Evolutionary conservation across 2,888 invertebrate genomes (phyloP).

Genomic region (Diarsia brunnea): DNA sequence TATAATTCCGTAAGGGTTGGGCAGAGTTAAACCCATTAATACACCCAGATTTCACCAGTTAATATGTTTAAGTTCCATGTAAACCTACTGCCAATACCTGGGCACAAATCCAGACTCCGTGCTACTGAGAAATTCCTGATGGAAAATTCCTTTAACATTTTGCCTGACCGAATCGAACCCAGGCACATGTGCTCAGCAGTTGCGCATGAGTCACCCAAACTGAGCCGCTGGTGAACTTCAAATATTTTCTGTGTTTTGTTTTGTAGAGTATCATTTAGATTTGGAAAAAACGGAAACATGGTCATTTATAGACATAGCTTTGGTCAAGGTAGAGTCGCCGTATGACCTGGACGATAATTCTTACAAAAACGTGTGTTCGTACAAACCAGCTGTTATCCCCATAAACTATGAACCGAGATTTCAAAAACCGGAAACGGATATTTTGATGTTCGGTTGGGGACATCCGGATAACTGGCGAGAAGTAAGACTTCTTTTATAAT

Average conservation of each 20-base stretch:
- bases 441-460: conserved; percentile 74
- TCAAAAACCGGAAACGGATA: conserved; percentile 64
- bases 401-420: conserved; percentile 69
- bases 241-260: not conserved
- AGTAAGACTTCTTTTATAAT: conserved; percentile 53
- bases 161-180: too few species aligned
- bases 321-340: conserved; percentile 74
- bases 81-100: too few species aligned
- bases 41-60: too few species aligned
- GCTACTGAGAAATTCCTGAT: too few species aligned
- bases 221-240: not conserved
- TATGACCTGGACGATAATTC: conserved; percentile 61
- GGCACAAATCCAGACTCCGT: too few species aligned
- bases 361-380: conserved; percentile 60
- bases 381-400: conserved; percentile 66
- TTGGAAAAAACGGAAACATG: conserved; percentile 71
- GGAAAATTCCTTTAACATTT: too few species aligned
- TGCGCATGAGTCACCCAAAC: too few species aligned
- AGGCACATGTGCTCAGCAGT: too few species aligned
- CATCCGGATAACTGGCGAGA: conserved; percentile 65
- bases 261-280: conserved; percentile 73
- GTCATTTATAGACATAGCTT: conserved; percentile 77
- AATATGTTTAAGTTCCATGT: too few species aligned
- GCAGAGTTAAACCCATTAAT: too few species aligned
- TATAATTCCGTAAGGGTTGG: too few species aligned